A percentile compares a stretch with the other conserved stretches of the same genome.
These are phyloP conservation scores for Eriocheir sinensis DNA, from an alignment of 1,140 invertebrate genomes.

Conservation along the genomic window DNA sequence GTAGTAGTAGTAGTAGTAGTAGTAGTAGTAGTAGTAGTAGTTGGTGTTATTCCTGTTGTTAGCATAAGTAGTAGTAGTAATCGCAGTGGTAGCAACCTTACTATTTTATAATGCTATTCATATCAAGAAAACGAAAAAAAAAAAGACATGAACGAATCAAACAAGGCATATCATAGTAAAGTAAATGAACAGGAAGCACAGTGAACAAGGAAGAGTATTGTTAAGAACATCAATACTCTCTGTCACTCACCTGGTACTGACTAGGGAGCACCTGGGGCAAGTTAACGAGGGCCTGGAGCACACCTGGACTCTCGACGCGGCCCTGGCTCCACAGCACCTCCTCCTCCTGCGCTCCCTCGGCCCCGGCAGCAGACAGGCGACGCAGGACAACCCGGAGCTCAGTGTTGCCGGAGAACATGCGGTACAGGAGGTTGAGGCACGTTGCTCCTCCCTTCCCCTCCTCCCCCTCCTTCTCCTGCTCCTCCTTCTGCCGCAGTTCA, in stretches of 20 bases:
- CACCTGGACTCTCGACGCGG: slow-evolving; percentile 56
- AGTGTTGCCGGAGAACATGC: slow-evolving; percentile 40
- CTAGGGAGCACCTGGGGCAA: neutral
- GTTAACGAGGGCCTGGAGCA: slow-evolving; percentile 53
- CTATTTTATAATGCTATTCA: neutral
- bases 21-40: neutral
- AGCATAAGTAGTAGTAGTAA: neutral
- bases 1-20: slow-evolving; percentile 12
- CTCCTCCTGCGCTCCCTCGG: neutral
- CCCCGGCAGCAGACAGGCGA: too few species aligned
- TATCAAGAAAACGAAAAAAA: too few species aligned
- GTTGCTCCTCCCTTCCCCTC: neutral
- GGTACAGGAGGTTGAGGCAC: slow-evolving; percentile 43
- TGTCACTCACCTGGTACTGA: slow-evolving; percentile 21
- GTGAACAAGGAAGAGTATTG: too few species aligned
- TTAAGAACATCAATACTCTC: too few species aligned
- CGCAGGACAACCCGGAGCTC: slow-evolving; percentile 40
- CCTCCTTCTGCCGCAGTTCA: neutral
- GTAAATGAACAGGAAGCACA: too few species aligned
- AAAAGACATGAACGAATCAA: too few species aligned
- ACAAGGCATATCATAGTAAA: neutral
- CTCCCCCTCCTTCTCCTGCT: too few species aligned
- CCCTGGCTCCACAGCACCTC: slow-evolving; percentile 55
- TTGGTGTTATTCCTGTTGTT: too few species aligned
- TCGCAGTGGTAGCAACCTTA: neutral